A percentile compares a stretch with the other conserved stretches of the same genome.
phyloP scores from a whole-genome alignment of 1,140 invertebrate species.

The Trichogramma pretiosum region DNA sequence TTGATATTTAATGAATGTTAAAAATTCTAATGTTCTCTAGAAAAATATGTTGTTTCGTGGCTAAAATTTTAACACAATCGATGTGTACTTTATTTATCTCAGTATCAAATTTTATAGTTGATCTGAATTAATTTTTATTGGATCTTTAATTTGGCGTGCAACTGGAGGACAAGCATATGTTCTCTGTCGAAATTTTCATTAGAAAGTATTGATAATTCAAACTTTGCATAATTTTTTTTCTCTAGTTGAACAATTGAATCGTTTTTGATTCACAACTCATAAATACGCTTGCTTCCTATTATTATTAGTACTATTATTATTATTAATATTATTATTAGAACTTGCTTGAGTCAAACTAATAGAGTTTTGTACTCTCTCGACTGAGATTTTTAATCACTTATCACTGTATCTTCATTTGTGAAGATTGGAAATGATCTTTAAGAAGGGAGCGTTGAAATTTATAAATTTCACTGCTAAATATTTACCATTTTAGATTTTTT shows the following conservation, averaged over 20 bases:
- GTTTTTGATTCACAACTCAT: conserved; percentile 3
- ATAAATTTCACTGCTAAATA: conserved; percentile 3
- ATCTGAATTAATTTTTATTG: neutral
- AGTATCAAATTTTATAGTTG: neutral
- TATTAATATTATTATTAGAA: too few species aligned
- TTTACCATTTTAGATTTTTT: neutral
- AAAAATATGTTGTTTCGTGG: neutral
- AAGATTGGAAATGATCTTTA: neutral
- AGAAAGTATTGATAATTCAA: neutral
- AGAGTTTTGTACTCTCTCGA: conserved; percentile 2
- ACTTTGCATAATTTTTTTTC: conserved; percentile 9
- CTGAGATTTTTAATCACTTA: conserved; percentile 14
- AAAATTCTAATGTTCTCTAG: conserved; percentile 6
- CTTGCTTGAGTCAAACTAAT: conserved; percentile 2
- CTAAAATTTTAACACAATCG: neutral
- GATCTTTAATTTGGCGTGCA: too few species aligned
- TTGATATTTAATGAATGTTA: neutral
- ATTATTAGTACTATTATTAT: too few species aligned
- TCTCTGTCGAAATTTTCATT: neutral
- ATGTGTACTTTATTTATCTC: neutral
- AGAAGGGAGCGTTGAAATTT: conserved; percentile 1
- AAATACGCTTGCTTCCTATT: conserved; percentile 5
- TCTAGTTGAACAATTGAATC: conserved; percentile 1
- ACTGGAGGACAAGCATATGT: too few species aligned
- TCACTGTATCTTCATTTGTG: too few species aligned